Base-by-base conservation (phyloP, 2,888 invertebrate species). In the Pherbina coryleti region DNA sequence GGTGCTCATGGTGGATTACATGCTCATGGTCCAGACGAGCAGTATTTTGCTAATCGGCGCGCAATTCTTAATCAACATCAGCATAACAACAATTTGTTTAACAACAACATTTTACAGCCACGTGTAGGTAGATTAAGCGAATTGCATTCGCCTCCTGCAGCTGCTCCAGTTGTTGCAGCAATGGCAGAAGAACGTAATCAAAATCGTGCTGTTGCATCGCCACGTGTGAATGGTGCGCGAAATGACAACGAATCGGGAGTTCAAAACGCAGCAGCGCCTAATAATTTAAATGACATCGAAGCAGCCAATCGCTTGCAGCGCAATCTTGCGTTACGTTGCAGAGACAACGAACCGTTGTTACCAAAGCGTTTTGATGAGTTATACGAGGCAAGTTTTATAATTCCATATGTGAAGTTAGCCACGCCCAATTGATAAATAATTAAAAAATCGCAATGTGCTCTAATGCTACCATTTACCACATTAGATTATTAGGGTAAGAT, bases 361-460 rank as follows among this genome's bases (percentile, higher is more conserved):
- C 90, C 90, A 67, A 89, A 88, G 76, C 85, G 90, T 37, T 90
- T 90, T 73, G 89, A 89, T 78, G 90, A 90, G 77, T 84, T 88
- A 14, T 86, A 85, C 78, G 91, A 91, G 84, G 88, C 88, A 64
- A 74, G n/a, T 69, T 22, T 51, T 34, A 17, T n/a, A 25, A 55
- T 17, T 55, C 1, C n/a, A n/a, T n/a, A 17, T 17, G n/a, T 55
- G 4, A 55, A 55, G 7, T 55, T 19, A 44, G 44, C 2, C 14
- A 2, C 44, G 14, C 14, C 11, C 2, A 11, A 11, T 44, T 44
- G 44, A 44, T 44, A 1, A 11, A 11, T 44, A 44, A 44, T 44
- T 44, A 11, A 55, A 55, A 55, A 55, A 44, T 7, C 7, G 37
- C 44, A 44, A 11, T 11, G 44, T 44, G 44, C 44, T 5, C 31